phyloP scores from a whole-genome alignment of 2,888 invertebrate species.

The Eurois occulta region DNA sequence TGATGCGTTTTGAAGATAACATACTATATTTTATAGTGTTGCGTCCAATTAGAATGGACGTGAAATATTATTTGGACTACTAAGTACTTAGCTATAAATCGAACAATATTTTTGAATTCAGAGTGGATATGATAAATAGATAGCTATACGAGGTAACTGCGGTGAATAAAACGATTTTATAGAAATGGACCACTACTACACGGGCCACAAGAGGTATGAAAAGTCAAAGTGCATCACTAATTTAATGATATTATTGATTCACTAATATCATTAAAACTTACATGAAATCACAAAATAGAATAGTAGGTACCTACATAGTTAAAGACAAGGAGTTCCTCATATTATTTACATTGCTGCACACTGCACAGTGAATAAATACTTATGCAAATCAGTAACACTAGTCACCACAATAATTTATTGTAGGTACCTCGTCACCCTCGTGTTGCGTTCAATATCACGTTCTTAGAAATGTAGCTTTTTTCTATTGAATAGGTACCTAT shows the following conservation, averaged over 20 bases:
- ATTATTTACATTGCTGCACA: conserved; percentile 62
- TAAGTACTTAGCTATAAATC: conserved; percentile 3
- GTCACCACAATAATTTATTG: conserved; percentile 50
- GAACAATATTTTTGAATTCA: conserved; percentile 11
- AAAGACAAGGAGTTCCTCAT: conserved; percentile 39
- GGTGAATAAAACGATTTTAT: conserved; percentile 11
- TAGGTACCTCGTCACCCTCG: too few species aligned
- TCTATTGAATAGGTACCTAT: conserved; percentile 34
- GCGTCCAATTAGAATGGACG: conserved; percentile 40
- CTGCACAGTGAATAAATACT: conserved; percentile 55
- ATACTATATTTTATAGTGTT: conserved; percentile 42
- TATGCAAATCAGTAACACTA: conserved; percentile 57
- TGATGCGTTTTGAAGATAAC: conserved; percentile 54
- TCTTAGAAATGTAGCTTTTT: conserved; percentile 46
- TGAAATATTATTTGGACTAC: conserved; percentile 43
- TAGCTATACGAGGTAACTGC: not conserved
- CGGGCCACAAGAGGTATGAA: not conserved
- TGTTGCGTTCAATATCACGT: conserved; percentile 51
- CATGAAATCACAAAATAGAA: conserved; percentile 61
- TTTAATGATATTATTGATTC: too few species aligned
- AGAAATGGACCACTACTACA: conserved; percentile 5
- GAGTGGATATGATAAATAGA: not conserved
- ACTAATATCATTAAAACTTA: conserved; percentile 31
- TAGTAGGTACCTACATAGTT: conserved; percentile 16
- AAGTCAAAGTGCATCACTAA: conserved; percentile 11